phyloP scores from a whole-genome alignment of 1,140 invertebrate genomes.

The Drosophila pallidifrons region DNA sequence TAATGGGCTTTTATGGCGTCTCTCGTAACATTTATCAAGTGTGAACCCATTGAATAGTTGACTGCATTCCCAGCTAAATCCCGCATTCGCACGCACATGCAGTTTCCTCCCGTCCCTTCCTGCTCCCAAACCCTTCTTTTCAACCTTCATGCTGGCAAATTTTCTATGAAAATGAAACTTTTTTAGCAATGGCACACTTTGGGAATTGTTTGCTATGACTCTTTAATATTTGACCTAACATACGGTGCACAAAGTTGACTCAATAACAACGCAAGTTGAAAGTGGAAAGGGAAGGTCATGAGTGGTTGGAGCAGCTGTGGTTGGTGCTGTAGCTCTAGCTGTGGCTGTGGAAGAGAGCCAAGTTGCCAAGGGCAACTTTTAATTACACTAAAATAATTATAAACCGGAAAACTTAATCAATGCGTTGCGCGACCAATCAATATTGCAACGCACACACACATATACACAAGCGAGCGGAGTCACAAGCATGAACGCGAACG shows the following conservation, averaged over 20 bases:
- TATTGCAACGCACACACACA: constrained; percentile 27
- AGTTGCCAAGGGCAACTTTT: constrained; percentile 46
- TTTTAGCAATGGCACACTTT: constrained; percentile 18
- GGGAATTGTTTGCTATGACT: constrained; percentile 2
- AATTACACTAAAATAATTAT: constrained; percentile 57
- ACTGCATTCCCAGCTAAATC: constrained; percentile 32
- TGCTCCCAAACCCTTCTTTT: no score
- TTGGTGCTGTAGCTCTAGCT: not conserved
- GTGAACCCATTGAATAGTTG: constrained; percentile 45
- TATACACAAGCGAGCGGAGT: not conserved
- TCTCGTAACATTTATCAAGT: constrained; percentile 39
- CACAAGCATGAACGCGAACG: not conserved
- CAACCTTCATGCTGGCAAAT: no score
- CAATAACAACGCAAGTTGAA: not conserved
- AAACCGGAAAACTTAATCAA: constrained; percentile 45
- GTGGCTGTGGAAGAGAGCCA: not conserved
- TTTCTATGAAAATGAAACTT: constrained; percentile 34
- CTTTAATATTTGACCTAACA: constrained; percentile 36
- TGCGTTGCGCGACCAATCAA: constrained; percentile 33
- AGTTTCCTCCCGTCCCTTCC: not conserved
- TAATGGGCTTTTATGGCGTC: constrained; percentile 60
- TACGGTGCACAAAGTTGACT: constrained; percentile 20
- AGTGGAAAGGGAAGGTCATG: not conserved
- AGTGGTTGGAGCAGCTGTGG: not conserved
- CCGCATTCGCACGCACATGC: constrained; percentile 22